Evolutionary conservation across 2,888 invertebrate species (phyloP).

Genomic region (Neoaliturus tenellus): DNA sequence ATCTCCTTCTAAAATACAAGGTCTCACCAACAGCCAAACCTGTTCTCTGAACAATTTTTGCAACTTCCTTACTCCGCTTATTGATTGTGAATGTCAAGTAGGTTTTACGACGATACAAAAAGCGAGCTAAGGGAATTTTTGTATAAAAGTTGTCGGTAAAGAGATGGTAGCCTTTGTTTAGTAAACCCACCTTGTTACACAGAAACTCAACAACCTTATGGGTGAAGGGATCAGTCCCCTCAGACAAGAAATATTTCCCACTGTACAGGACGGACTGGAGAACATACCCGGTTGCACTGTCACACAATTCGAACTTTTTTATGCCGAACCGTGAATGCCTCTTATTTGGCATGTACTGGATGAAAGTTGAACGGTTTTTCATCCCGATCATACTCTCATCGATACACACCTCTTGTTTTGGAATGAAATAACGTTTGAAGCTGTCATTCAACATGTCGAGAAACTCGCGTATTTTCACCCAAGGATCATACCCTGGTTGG

Average conservation of each 20-base stretch:
- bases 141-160: conserved; percentile 45
- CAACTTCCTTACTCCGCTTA: background rate
- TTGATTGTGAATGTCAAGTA: background rate
- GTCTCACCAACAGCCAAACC: background rate
- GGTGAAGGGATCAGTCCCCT: conserved; percentile 23
- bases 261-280: conserved; percentile 32
- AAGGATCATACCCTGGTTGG: no score
- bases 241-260: conserved; percentile 41
- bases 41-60: background rate
- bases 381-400: no score
- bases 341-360: no score
- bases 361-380: no score
- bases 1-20: background rate
- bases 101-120: background rate
- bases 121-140: background rate
- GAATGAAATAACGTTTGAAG: conserved; percentile 8
- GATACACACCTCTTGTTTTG: no score
- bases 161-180: conserved; percentile 43
- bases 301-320: conserved; percentile 50
- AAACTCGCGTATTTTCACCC: background rate
- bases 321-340: no score
- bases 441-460: background rate
- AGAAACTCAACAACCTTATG: conserved; percentile 47
- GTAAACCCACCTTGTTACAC: conserved; percentile 12
- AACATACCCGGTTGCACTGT: conserved; percentile 40